Evolutionary conservation across 2,113 vertebrate genomes (phyloP).

Genomic region (Oreochromis spilurus): DNA sequence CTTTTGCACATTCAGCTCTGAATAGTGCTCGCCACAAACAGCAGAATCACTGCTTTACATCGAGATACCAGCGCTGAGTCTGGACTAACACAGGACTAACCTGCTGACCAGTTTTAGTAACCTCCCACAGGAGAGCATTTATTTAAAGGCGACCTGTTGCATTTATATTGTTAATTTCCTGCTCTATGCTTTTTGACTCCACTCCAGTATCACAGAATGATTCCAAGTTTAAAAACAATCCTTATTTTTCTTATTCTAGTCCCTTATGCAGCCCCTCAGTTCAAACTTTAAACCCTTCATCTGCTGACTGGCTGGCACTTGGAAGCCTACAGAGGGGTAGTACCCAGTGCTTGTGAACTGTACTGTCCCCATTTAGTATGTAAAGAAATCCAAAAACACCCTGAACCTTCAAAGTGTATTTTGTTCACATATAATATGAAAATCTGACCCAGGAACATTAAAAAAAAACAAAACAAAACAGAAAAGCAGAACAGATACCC

Average conservation of each 20-base stretch:
- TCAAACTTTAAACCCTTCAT: background rate
- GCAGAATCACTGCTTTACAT: background rate
- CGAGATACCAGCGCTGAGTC: background rate
- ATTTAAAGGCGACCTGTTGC: fast-evolving
- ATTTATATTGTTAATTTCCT: background rate
- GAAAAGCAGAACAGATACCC: background rate
- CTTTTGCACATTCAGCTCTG: background rate
- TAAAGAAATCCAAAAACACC: background rate
- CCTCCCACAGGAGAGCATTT: background rate
- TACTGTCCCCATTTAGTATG: background rate
- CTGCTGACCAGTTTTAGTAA: background rate
- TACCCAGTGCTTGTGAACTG: background rate
- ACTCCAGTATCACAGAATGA: background rate
- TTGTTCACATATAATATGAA: background rate
- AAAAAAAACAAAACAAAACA: background rate
- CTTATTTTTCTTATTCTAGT: background rate
- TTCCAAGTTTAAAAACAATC: background rate
- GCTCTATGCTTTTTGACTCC: background rate
- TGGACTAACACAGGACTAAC: background rate
- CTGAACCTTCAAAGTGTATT: fast-evolving
- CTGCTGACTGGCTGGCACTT: background rate
- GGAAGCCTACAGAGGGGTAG: background rate
- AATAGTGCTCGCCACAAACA: background rate
- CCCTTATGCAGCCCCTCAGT: background rate
- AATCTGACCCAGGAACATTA: background rate